Base-by-base conservation (phyloP, 2,888 invertebrate species). In the Conops quadrifasciatus region DNA sequence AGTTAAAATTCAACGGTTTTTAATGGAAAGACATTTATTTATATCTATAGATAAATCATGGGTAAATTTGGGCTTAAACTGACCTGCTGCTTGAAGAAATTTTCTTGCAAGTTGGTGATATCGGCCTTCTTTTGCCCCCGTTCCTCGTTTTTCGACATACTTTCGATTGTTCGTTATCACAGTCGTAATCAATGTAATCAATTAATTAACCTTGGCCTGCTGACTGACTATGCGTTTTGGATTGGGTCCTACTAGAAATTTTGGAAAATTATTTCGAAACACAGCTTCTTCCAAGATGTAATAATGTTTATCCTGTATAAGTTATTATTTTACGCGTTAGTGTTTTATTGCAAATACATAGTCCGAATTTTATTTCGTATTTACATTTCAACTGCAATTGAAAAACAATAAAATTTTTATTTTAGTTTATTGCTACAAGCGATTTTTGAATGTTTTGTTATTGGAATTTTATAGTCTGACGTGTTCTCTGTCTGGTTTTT, bases 11-110 rank as follows among this genome's bases (percentile, higher is more conserved):
- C 11, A 5, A 49, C n/a, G 15, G n/a, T 36, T 9, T 9, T 36
- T 4, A 36, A 36, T 4, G 36, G 9, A 36, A 36, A 9, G 5
- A 7, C 9, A 36, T 36, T 7, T 36, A 36, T 36, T 4, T 36
- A 36, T 7, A 36, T 36, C 36, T 7, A 36, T 36, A 1, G 16
- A n/a, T n/a, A 19, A 53, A 11, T 21, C 4, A 1, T 21, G 15
- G 5, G 4, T 49, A 9, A 21, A 59, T 59, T 36, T 43, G 19
- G 11, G 9, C 13, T 47, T 49, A 58, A 26, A 73, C 74, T 75
- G 66, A 79, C 80, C 76, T 80, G 80, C 72, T 80, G 80, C 74
- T 80, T 79, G 67, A 75, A 76, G 70, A 80, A 80, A 71, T 77
- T 80, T 67, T 79, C 76, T 72, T 80, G 79, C 56, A 80, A 73